Evolutionary conservation across 1,140 invertebrate genomes (phyloP).

Genomic region (Cepaea nemoralis): DNA sequence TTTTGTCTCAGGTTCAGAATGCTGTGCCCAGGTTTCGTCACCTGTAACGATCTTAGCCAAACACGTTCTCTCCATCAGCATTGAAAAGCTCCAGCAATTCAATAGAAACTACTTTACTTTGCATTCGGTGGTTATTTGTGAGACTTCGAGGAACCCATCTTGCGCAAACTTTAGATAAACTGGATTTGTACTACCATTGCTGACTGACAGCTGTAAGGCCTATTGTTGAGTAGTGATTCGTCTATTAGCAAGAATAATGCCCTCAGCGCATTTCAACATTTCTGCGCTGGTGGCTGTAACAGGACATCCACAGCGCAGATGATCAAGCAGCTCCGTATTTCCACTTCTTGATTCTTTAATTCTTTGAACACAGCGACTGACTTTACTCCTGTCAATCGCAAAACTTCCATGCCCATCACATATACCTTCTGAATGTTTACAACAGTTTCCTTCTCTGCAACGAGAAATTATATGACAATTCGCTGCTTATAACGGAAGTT

Average conservation of each 20-base stretch:
- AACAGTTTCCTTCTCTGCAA: background rate
- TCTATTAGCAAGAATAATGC: background rate
- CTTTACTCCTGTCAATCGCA: background rate
- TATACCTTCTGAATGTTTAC: background rate
- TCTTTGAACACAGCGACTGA: background rate
- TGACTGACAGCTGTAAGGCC: too few relatives aligned
- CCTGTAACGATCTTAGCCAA: background rate
- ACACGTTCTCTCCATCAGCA: background rate
- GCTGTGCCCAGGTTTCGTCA: background rate
- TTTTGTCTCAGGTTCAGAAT: slow-evolving; percentile 3
- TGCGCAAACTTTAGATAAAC: background rate
- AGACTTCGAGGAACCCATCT: slow-evolving; percentile 2
- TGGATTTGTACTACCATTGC: too few relatives aligned
- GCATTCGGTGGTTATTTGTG: background rate
- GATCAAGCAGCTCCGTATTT: background rate
- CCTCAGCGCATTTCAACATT: background rate
- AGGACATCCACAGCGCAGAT: slow-evolving; percentile 1
- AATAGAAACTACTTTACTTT: background rate
- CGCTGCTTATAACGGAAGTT: background rate
- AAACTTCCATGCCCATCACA: background rate
- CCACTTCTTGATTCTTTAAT: background rate
- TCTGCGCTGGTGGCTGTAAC: slow-evolving; percentile 6
- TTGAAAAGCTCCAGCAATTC: background rate
- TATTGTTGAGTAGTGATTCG: background rate
- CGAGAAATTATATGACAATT: background rate